Evolutionary conservation across 2,888 invertebrate genomes (phyloP), one percentile per base, ranked within the genome.

Genomic region (Ichneumoninae sp.): DNA sequence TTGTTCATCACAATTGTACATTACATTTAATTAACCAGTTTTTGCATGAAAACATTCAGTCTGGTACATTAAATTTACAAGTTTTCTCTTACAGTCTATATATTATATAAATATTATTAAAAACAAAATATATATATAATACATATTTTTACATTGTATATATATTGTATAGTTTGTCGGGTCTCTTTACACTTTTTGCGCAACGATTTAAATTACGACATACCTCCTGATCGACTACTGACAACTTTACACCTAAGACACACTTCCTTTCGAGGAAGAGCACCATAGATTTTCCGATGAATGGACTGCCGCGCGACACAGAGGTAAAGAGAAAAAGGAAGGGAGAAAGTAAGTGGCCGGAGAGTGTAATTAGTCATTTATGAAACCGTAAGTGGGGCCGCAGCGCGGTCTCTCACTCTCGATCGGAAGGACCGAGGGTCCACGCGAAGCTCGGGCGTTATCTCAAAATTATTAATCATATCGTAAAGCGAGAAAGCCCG

Each of bases 401-500:
- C 79, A 77, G 84, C 77, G 81, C 60, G 78, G 70, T 68, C 57
- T 83, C 65, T 71, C 66, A 30, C 60, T 54, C 71, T 65, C 66
- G 30, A 85, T 79, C 86, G 87, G 85, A 85, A 83, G 88, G 85
- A 89, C 88, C 86, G 75, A 87, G 86, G 85, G 88, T 89, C 89
- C 89, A 88, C 87, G 88, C 63, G 63, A 33, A 68, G 63, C 54
- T 71, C 70, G 83, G 81, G 89, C 89, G 92, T 93, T 93, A 93
- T 93, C 93, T 92, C 91, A 85, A 92, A 93, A 93, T 93, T 93
- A 93, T 93, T 92, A 93, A 93, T 93, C 93, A 93, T 90, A 91
- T 91, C 88, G 88, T 83, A 83, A 71, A 75, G 44, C 44, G 68
- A 83, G 84, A 80, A 66, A 78, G 76, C 60, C 52, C 65, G 19